Evolutionary conservation across 1,140 invertebrate genomes (phyloP).

Genomic region (Propsilocerus akamusi): DNA sequence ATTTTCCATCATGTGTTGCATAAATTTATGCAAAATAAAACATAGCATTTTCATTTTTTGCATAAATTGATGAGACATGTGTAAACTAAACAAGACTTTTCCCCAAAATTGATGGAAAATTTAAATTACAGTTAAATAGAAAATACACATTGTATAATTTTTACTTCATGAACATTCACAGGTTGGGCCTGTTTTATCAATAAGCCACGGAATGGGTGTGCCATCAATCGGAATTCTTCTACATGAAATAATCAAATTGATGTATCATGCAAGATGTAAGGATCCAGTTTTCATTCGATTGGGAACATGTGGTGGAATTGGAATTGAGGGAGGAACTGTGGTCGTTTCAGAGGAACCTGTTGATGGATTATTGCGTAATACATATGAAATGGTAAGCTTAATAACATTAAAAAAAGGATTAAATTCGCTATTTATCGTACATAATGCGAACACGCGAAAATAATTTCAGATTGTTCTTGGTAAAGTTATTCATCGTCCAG

Average conservation of each 20-base stretch:
- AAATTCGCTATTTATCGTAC: neutral
- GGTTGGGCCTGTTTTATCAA: constrained; percentile 15
- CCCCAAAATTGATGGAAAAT: too few species aligned
- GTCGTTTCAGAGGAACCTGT: constrained; percentile 45
- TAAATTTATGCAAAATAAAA: too few species aligned
- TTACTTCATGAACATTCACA: neutral
- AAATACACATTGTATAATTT: too few species aligned
- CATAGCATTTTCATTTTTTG: too few species aligned
- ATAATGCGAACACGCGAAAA: neutral
- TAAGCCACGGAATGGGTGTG: constrained; percentile 64
- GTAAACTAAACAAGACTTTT: too few species aligned
- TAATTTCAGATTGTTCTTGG: constrained; percentile 66
- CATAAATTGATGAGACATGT: too few species aligned
- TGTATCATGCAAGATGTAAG: constrained; percentile 46
- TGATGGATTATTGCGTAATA: constrained; percentile 36
- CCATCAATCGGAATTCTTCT: constrained; percentile 57
- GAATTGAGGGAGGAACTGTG: constrained; percentile 45
- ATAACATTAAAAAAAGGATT: constrained; percentile 7
- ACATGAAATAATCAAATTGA: constrained; percentile 59
- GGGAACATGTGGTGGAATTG: constrained; percentile 58
- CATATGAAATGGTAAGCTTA: constrained; percentile 36
- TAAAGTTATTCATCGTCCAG: constrained; percentile 59
- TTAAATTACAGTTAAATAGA: too few species aligned
- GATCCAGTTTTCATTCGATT: constrained; percentile 56
- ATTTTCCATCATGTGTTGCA: too few species aligned